Evolutionary conservation across 2,797 vertebrate genomes (phyloP), one percentile per base, ranked within the genome.

Genomic region (Spea hammondii): DNA sequence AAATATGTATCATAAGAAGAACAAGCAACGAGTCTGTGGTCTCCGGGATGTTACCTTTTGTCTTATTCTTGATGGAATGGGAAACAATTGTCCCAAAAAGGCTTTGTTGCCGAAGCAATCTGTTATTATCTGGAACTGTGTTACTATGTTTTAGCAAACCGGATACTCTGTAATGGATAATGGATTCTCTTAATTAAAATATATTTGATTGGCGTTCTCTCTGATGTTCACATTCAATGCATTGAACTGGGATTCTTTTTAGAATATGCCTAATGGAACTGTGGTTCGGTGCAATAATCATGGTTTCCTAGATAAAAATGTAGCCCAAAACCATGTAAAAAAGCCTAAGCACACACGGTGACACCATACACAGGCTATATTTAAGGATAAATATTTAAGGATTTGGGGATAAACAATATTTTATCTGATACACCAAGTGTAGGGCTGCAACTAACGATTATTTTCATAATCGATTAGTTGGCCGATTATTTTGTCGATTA

Each of bases 1-100:
- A 66, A 76, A 53, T 72, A 47, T 48, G 64, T 70, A 55, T 60
- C 64, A 73, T 72, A 77, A 62, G 7, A 59, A 64, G 44, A 54
- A 7, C 50, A 81, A 72, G 44, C 17, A 7, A 71, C 14, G 68
- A 76, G 14, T 72, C 48, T 65, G 59, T 32, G 44, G 62, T 68
- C 73, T 69, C n/a, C 44, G 8, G 7, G 46, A 62, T 62, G 55
- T 69, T 64, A 73, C 69, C 57, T 73, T 62, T 48, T 68, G 59
- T 65, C 14, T 70, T 80, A 49, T 65, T 75, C 44, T 55, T 69
- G 14, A 45, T 44, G 17, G 32, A 64, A 66, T 62, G 13, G 32
- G 53, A 64, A 69, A 74, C 14, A 79, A 79, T 44, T 14, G 62
- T 2, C 4, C 10, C 59, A 17, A 6, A 17, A 9, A 17, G 7